Evolutionary conservation across 1,140 invertebrate genomes (phyloP), one percentile per base, ranked within the genome.

Genomic region (Drosophila melanica): DNA sequence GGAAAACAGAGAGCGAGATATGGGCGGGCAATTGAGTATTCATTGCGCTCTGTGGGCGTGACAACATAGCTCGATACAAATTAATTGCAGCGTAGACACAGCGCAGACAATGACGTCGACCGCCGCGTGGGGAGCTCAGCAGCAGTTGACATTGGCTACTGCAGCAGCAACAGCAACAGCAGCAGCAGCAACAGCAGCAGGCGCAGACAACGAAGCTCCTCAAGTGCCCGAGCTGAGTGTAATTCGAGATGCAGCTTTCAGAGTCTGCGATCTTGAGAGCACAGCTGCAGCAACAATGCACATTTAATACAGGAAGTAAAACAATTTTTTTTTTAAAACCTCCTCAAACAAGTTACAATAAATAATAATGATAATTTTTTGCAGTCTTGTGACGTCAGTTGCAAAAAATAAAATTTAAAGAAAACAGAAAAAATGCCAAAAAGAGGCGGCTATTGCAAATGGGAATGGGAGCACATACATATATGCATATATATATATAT

Each of bases 361-460:
- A 82, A 84, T 82, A 82, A 79, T 82, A 76, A 76, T 76, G 71
- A 84, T 75, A 71, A 75, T 81, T 63, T 63, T 27, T 55, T 60
- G 48, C 16, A 60, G 27, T 16, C 33, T 33, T 35, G 70, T 73
- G 70, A 73, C 70, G 70, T 73, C 70, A 73, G 65, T 18, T 11
- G 8, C 8, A 10, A 39, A 9, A 33, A 11, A 20, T 33, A 27
- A 51, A 53, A 27, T n/a, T n/a, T 18, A 33, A 33, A 9, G 30
- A 44, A 35, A 45, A 45, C 5, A 45, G 42, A 18, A 45, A 16
- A 18, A 45, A 7, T 1, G 9, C n/a, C 7, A 3, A 20, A 41
- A 27, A 51, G 44, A 27, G 18, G 5, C 23, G 16, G 16, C 16
- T 48, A 14, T 60, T 33, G n/a, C 14, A 44, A 67, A 39, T 41